Percentiles rank a stretch among this genome's conserved stretches.
These are phyloP conservation scores for Dunckerocampus dactyliophorus DNA, from an alignment of 2,113 vertebrate species.

Conservation along the genomic window DNA sequence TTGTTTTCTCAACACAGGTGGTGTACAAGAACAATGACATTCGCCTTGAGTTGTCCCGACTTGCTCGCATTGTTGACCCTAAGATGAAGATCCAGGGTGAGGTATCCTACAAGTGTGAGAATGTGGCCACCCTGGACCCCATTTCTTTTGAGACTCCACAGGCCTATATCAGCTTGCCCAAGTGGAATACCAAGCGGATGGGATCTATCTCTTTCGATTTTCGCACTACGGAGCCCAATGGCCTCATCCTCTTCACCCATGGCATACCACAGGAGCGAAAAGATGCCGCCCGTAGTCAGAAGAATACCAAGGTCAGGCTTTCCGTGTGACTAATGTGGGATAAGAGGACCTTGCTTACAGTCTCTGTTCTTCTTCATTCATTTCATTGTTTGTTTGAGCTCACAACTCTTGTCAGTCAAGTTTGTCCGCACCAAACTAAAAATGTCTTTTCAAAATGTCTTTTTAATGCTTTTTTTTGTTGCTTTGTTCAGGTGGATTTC, in stretches of 20 bases:
- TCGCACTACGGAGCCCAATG: slow-evolving; percentile 93
- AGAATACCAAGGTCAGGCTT: slow-evolving; percentile 84
- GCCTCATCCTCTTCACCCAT: slow-evolving; percentile 95
- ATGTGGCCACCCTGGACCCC: slow-evolving; percentile 93
- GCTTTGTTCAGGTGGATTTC: slow-evolving; percentile 81
- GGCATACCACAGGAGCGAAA: slow-evolving; percentile 96
- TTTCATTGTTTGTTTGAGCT: not conserved
- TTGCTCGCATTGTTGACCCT: slow-evolving; percentile 93
- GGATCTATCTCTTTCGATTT: slow-evolving; percentile 98
- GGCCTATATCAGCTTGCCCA: slow-evolving; percentile 95
- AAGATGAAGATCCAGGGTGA: slow-evolving; percentile 99
- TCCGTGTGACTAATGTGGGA: not conserved
- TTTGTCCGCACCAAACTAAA: not conserved
- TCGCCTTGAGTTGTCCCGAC: slow-evolving; percentile 91
- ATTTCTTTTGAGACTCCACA: slow-evolving; percentile 98
- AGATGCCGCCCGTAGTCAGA: slow-evolving; percentile 83
- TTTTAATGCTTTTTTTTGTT: not conserved
- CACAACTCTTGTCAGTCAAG: not conserved
- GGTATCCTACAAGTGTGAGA: slow-evolving; percentile 93
- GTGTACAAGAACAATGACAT: slow-evolving; percentile 99
- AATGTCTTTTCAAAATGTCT: no score
- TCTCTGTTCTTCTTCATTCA: no score
- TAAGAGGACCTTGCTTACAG: not conserved
- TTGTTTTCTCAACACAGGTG: slow-evolving; percentile 73
- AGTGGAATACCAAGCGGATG: slow-evolving; percentile 99